Evolutionary conservation across 2,797 vertebrate genomes (phyloP).

Genomic region (Muscicapa striata): DNA sequence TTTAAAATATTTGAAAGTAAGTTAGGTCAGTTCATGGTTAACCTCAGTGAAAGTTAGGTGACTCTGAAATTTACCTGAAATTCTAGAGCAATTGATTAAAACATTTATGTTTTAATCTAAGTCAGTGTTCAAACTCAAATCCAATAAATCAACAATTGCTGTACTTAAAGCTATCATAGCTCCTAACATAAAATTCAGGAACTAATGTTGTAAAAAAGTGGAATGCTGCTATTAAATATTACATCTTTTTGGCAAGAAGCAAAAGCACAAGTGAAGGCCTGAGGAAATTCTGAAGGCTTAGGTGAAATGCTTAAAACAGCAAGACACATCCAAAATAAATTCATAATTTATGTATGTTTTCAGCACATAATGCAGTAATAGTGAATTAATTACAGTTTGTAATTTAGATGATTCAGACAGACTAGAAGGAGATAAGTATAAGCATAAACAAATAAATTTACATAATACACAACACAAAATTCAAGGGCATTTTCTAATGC

Average conservation of each 20-base stretch:
- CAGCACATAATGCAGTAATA: neutral
- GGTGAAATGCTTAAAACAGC: neutral
- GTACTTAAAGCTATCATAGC: neutral
- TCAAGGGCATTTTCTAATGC: neutral
- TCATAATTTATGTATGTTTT: neutral
- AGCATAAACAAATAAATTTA: conserved; percentile 1
- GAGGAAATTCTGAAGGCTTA: conserved; percentile 12
- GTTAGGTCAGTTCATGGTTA: neutral
- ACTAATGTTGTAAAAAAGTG: neutral
- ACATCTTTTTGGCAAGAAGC: neutral
- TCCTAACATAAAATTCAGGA: neutral
- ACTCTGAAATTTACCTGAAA: neutral
- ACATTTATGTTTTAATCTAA: neutral
- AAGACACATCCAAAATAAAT: neutral
- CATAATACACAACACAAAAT: neutral
- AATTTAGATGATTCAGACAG: neutral
- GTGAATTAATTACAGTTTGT: neutral
- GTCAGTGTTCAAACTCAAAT: neutral
- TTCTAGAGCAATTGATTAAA: neutral
- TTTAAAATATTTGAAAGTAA: neutral
- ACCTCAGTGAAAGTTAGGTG: neutral
- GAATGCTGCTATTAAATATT: neutral
- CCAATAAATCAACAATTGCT: neutral
- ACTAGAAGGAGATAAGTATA: neutral
- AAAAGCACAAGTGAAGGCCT: neutral